Conservation (phyloP, 2,797 vertebrate genomes). For the Falco berigora region DNA sequence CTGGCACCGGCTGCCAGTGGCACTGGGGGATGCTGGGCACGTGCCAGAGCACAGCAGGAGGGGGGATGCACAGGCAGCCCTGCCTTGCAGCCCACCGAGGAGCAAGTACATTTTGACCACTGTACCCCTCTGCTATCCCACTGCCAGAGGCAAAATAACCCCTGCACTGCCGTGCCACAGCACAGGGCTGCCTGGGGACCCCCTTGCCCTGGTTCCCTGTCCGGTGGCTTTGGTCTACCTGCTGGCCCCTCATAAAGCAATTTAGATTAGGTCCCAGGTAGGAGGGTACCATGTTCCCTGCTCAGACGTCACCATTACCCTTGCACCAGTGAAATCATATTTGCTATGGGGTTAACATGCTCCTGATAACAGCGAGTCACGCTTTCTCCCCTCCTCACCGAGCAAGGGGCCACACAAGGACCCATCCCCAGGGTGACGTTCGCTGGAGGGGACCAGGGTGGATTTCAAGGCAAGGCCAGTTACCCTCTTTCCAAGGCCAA, state of each 20-base stretch:
- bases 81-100: neutral
- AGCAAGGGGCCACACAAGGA: neutral
- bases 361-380: neutral
- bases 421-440: neutral
- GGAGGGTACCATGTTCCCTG: neutral
- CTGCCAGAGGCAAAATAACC: fast-evolving
- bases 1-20: neutral
- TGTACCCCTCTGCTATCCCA: neutral
- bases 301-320: neutral
- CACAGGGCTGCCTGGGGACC: neutral
- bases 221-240: neutral
- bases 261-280: slow-evolving; percentile 61
- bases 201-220: neutral
- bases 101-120: neutral
- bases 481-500: neutral
- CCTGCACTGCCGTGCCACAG: neutral
- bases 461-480: neutral
- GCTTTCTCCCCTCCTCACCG: neutral
- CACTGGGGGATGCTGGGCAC: neutral
- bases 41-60: neutral
- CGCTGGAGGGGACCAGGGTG: fast-evolving
- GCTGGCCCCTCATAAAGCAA: slow-evolving; percentile 59
- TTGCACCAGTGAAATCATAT: slow-evolving; percentile 37
- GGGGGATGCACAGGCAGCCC: neutral
- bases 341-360: neutral